phyloP scores from a whole-genome alignment of 2,888 invertebrate species.

The Latheticus oryzae region DNA sequence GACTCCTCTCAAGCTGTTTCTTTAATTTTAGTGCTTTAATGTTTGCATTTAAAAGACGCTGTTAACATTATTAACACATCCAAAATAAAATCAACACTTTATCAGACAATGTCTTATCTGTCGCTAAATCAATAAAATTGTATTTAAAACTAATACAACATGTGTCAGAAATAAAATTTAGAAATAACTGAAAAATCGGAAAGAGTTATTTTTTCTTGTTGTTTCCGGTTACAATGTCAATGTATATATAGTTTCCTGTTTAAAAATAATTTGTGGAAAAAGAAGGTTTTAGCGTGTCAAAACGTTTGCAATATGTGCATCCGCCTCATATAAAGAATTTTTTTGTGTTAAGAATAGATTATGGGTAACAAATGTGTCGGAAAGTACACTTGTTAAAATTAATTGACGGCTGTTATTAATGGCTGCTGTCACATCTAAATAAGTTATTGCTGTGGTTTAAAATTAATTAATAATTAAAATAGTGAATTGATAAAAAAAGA shows the following conservation, averaged over 20 bases:
- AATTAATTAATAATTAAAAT: too few relatives aligned
- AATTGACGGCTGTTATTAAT: slow-evolving; percentile 1
- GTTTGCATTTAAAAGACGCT: slow-evolving; percentile 4
- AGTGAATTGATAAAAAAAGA: too few relatives aligned
- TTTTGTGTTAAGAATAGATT: slow-evolving; percentile 16
- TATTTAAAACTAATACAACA: slow-evolving; percentile 28
- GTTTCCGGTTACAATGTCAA: slow-evolving; percentile 46
- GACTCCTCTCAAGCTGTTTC: not conserved
- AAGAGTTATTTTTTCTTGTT: slow-evolving; percentile 43
- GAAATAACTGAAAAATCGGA: slow-evolving; percentile 46
- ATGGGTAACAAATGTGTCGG: slow-evolving; percentile 23
- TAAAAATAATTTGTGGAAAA: slow-evolving; percentile 21
- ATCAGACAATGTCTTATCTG: slow-evolving; percentile 31
- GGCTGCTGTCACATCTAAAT: too few relatives aligned
- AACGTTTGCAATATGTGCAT: slow-evolving; percentile 24
- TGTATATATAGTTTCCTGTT: slow-evolving; percentile 31
- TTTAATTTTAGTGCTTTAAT: slow-evolving; percentile 21
- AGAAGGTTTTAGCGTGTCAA: slow-evolving; percentile 25
- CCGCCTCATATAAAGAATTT: slow-evolving; percentile 15
- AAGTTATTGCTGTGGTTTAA: too few relatives aligned
- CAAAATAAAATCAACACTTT: slow-evolving; percentile 35
- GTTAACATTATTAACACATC: slow-evolving; percentile 26
- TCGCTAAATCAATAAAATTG: slow-evolving; percentile 30
- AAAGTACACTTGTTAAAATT: slow-evolving; percentile 7
- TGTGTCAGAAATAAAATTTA: slow-evolving; percentile 43